These are phyloP conservation scores for Rhipidura dahli DNA, from an alignment of 2,113 vertebrate species.

Conservation along the genomic window DNA sequence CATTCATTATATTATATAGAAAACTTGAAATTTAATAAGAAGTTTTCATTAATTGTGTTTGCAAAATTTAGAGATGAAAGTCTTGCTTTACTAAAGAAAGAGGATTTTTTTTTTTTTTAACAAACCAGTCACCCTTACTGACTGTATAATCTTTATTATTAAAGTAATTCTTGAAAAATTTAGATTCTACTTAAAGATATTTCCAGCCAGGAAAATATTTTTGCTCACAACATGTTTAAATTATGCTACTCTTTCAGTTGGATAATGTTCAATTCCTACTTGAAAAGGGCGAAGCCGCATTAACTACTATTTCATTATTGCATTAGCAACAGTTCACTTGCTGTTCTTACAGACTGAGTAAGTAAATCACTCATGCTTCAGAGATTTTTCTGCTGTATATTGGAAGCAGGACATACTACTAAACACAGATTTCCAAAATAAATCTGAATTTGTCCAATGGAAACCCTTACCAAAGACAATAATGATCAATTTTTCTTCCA, in stretches of 20 bases:
- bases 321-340: slow-evolving; percentile 64
- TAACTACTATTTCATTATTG: slow-evolving; percentile 58
- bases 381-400: slow-evolving; percentile 1
- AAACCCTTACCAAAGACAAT: not conserved
- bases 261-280: slow-evolving; percentile 20
- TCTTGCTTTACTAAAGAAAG: not conserved
- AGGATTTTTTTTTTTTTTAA: not conserved
- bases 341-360: not conserved
- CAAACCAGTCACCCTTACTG: not conserved
- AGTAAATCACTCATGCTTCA: slow-evolving; percentile 46
- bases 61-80: not conserved
- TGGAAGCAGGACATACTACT: not conserved
- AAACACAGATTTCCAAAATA: not conserved
- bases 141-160: not conserved
- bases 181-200: not conserved
- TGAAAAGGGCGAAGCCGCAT: not conserved
- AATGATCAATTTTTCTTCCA: not conserved
- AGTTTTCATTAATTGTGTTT: not conserved
- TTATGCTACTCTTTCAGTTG: slow-evolving; percentile 41
- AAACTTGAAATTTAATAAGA: not conserved
- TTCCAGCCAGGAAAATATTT: slow-evolving; percentile 19
- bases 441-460: not conserved
- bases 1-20: not conserved
- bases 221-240: slow-evolving; percentile 42
- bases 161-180: not conserved